Conservation (phyloP, 2,113 vertebrate genomes). For the Neopipo cinnamomea region DNA sequence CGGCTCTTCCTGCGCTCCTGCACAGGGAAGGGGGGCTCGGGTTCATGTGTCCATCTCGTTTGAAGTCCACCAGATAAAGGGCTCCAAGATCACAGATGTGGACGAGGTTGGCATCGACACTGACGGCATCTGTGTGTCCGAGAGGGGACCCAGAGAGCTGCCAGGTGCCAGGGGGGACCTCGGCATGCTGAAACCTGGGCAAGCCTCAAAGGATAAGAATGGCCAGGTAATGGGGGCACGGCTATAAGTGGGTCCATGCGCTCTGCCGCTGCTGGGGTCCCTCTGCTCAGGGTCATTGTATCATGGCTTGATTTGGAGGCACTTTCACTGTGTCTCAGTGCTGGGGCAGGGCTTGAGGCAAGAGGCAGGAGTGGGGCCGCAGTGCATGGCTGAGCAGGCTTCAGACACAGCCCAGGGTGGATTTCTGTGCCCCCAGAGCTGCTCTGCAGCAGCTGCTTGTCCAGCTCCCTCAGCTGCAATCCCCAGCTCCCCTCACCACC, state of each 20-base stretch:
- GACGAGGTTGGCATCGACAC: slow-evolving; percentile 43
- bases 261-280: neutral
- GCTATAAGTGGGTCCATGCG: accelerated
- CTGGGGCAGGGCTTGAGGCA: neutral
- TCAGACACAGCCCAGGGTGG: neutral
- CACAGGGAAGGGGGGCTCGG: accelerated
- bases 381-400: neutral
- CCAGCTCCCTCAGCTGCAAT: accelerated
- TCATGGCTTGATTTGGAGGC: neutral
- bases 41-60: neutral
- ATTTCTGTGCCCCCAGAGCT: neutral
- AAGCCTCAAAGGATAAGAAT: slow-evolving; percentile 54
- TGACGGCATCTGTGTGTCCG: slow-evolving; percentile 47
- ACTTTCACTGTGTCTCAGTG: neutral
- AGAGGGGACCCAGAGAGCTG: slow-evolving; percentile 77
- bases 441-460: accelerated
- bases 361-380: neutral
- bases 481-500: accelerated
- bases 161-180: slow-evolving; percentile 77
- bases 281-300: neutral
- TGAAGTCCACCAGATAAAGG: slow-evolving; percentile 72
- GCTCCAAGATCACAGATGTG: slow-evolving; percentile 51
- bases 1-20: accelerated
- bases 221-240: slow-evolving; percentile 52
- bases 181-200: slow-evolving; percentile 73